Base-by-base conservation (phyloP, 1,140 invertebrate genomes). In the Reticulitermes speratus region DNA sequence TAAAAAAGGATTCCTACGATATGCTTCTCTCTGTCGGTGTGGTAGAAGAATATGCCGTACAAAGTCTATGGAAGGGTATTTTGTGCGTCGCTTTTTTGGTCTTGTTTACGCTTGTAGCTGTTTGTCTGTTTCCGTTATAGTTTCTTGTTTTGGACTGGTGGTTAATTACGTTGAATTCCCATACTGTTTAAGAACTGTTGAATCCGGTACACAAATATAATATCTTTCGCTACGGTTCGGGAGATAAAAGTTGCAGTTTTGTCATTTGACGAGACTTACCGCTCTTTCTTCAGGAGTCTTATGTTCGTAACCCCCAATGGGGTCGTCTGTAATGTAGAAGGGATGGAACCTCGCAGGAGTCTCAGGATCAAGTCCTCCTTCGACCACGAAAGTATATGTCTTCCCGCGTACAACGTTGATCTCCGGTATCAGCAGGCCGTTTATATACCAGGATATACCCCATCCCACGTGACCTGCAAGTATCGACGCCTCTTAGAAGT, bases 401-500 rank as follows among this genome's bases (percentile, higher is more conserved):
- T 94, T 95, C 3, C 97, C 97, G 69, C 98, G 92, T 1, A 98
- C 96, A 5, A 99, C 96, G 88, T 98, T 96, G 86, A 99, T 95
- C 91, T 98, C 97, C 0, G 98, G 97, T 87, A 98, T 97, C 12
- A 99, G 91, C 1, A 98, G 93, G 0, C 98, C 98, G 90, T 99
- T 99, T 88, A 99, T 98, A 91, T 97, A 98, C 97, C 97, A 99
- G 0, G 96, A 95, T 88, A 98, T 96, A 75, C 97, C 97, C 97
- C 97, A 98, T 69, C 97, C 97, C 7, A 97, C 96, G 90, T 97
- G 96, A 88, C 97, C 97, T 97, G 86, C 25, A 75, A 85, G 0
- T 16, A 5, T 16, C 1, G 52, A 21, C 14, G 16, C 3, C 14
- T 16, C 52, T 1, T 21, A 16, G 14, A 19, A 55, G 52, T 55